Evolutionary conservation across 2,797 vertebrate species (phyloP), one percentile per base, ranked within the genome.

Genomic region (Peromyscus melanophrys): DNA sequence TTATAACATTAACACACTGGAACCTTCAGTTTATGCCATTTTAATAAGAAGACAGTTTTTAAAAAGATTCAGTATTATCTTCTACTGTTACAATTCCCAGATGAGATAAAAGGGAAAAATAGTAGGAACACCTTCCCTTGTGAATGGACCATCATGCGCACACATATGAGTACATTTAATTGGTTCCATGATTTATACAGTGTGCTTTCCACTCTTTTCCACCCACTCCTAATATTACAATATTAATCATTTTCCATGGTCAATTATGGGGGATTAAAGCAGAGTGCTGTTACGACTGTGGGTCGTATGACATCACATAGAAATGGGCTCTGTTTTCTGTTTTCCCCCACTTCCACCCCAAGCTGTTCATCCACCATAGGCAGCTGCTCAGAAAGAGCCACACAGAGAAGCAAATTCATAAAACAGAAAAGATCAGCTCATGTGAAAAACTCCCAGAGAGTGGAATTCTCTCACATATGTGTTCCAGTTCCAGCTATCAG

Each of bases 181-280:
- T 98, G 94, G 98, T 69, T 96, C 96, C 96, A 98, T 98, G 98
- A 98, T 98, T 98, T 98, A 98, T 98, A 98, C 95, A 93, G 98
- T 96, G 92, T 89, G 90, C 95, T 98, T 98, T 97, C 49, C 7
- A 31, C 95, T 92, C 95, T 97, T 97, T 98, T 96, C 97, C 86
- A 96, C 96, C 96, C 94, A 97, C 97, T 98, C 97, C 97, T 97
- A 98, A 97, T 98, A 98, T 99, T 98, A 97, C 98, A 98, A 98
- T 98, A 98, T 98, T 96, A 98, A 97, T 98, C 98, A 97, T 98
- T 98, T 97, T 97, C 98, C 97, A 98, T 71, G 97, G 98, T 96
- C 98, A 98, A 92, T 98, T 98, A 98, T 34, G 97, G 94, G 90
- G 31, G 97, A 95, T 95, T 98, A 98, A 97, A 98, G 92, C 75